These are phyloP conservation scores for Morinoia aosen DNA, from an alignment of 2,888 invertebrate species.

Conservation along the genomic window DNA sequence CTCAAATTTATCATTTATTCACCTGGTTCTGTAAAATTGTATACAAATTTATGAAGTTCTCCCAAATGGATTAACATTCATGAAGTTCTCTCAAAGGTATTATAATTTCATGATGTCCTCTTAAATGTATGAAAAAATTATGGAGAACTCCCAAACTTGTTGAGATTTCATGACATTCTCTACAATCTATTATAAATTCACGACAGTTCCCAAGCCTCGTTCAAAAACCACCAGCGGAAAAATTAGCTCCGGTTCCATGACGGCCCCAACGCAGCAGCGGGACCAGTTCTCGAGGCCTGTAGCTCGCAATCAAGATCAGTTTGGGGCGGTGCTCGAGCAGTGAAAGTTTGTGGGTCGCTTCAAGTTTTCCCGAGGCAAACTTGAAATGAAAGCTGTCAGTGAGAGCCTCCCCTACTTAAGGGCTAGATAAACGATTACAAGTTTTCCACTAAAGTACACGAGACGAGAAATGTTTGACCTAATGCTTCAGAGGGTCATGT, in stretches of 20 bases:
- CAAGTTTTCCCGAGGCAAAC: not conserved
- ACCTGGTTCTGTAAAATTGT: no score
- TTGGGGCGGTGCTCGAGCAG: not conserved
- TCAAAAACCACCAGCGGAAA: not conserved
- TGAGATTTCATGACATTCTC: no score
- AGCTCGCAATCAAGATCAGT: not conserved
- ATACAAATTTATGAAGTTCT: no score
- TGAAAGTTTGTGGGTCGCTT: not conserved
- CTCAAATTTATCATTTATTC: no score
- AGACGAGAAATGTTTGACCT: not conserved
- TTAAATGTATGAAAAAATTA: no score
- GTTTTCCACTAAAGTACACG: not conserved
- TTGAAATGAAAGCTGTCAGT: conserved; percentile 17
- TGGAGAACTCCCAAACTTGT: no score
- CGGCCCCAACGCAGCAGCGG: not conserved
- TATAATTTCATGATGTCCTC: no score
- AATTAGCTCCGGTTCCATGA: not conserved
- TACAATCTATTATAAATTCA: not conserved
- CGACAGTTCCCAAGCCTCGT: not conserved
- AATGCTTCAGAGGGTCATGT: not conserved
- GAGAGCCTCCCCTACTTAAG: not conserved
- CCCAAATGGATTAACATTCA: no score
- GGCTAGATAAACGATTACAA: not conserved
- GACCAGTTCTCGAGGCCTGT: not conserved
- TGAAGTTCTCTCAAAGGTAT: no score